Evolutionary conservation across 1,140 invertebrate genomes (phyloP).

Genomic region (Drosophila mojavensis): DNA sequence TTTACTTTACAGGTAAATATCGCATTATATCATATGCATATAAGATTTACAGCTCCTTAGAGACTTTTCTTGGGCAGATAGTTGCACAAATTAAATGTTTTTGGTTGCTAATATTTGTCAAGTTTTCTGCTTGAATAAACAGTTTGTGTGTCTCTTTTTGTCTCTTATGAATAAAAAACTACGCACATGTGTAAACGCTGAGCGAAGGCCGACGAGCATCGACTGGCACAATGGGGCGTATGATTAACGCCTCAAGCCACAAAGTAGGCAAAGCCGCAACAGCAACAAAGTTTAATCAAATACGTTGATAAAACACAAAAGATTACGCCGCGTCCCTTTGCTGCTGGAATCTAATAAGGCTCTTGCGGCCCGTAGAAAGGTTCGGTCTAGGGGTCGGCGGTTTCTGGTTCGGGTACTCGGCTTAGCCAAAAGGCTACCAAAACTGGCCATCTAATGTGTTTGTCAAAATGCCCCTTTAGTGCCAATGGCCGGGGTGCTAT

Average conservation of each 20-base stretch:
- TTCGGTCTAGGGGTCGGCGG: background rate
- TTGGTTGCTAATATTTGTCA: conserved; percentile 28
- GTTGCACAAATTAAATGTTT: no score
- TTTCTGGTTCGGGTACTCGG: no score
- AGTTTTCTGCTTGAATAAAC: conserved; percentile 18
- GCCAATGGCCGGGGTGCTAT: conserved; percentile 55
- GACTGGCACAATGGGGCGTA: conserved; percentile 54
- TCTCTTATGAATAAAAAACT: conserved; percentile 33
- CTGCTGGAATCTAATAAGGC: conserved; percentile 43
- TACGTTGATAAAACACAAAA: conserved; percentile 81
- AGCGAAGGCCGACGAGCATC: background rate
- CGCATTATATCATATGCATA: no score
- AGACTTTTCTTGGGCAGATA: no score
- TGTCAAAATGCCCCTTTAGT: conserved; percentile 76
- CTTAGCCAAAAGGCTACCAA: conserved; percentile 21
- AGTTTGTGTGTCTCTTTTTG: background rate
- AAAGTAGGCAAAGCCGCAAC: conserved; percentile 65
- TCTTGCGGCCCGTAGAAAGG: conserved; percentile 29
- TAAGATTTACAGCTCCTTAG: no score
- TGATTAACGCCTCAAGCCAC: conserved; percentile 70
- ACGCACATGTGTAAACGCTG: conserved; percentile 29
- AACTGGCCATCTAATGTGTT: conserved; percentile 70
- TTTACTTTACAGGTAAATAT: no score
- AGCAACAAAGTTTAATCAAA: conserved; percentile 71
- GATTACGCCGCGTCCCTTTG: conserved; percentile 50